phyloP scores from a whole-genome alignment of 1,140 invertebrate species.

The Psilanteris sp. region DNA sequence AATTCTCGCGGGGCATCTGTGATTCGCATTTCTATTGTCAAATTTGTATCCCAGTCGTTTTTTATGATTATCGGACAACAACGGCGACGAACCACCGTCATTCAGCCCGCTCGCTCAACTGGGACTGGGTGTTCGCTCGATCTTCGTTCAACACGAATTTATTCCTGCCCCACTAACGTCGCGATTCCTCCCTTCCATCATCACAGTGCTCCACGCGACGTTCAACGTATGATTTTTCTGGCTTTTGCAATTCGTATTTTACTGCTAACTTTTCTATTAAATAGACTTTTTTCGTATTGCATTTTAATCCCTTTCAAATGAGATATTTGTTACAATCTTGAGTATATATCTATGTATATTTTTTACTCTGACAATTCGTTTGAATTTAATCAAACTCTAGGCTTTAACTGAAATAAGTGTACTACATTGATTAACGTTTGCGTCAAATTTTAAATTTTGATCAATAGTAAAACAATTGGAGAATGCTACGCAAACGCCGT shows the following conservation, averaged over 20 bases:
- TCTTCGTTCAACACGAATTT: conserved; percentile 44
- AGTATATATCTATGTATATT: too few species aligned
- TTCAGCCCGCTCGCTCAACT: conserved; percentile 52
- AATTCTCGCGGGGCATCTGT: conserved; percentile 27
- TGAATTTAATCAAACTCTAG: background rate
- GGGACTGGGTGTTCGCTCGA: conserved; percentile 37
- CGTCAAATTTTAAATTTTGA: conserved; percentile 24
- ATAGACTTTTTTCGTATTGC: too few species aligned
- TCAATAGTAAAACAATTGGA: conserved; percentile 19
- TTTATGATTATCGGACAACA: conserved; percentile 7
- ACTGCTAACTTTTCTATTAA: too few species aligned
- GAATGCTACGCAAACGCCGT: background rate
- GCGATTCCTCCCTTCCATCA: conserved; percentile 40
- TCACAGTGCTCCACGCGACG: conserved; percentile 31
- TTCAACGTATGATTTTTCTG: conserved; percentile 33
- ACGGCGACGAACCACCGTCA: conserved; percentile 49
- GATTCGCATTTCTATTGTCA: conserved; percentile 11
- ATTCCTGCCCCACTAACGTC: conserved; percentile 56
- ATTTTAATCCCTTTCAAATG: too few species aligned
- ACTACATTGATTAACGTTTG: conserved; percentile 10
- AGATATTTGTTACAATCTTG: too few species aligned
- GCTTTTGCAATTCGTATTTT: conserved; percentile 21
- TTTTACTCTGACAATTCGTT: too few species aligned
- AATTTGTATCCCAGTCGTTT: conserved; percentile 3
- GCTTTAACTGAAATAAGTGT: background rate